A percentile compares a stretch with the other conserved stretches of the same genome.
These are phyloP conservation scores for Brachionus calyciflorus DNA, from an alignment of 1,140 invertebrate species.

Conservation along the genomic window DNA sequence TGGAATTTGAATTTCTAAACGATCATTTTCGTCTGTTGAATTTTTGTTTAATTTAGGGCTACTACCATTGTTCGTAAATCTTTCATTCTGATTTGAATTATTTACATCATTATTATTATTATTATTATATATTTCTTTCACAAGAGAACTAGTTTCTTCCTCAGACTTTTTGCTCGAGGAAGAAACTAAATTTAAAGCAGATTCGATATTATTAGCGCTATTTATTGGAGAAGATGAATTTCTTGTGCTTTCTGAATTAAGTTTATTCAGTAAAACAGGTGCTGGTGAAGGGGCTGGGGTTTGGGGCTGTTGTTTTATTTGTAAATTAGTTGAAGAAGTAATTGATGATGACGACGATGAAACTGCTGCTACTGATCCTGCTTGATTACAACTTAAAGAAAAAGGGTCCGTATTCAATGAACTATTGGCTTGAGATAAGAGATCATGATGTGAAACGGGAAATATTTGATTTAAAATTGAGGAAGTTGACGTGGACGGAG, in stretches of 20 bases:
- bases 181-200: too few relatives aligned
- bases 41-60: too few relatives aligned
- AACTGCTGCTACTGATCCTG: too few relatives aligned
- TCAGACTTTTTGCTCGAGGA: neutral
- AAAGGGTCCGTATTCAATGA: neutral
- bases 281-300: neutral
- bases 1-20: slow-evolving; percentile 18
- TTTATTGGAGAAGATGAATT: too few relatives aligned
- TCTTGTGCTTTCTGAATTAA: too few relatives aligned
- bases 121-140: slow-evolving; percentile 12
- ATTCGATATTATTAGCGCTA: too few relatives aligned
- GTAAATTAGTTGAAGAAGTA: neutral
- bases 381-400: too few relatives aligned
- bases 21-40: neutral
- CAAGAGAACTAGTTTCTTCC: neutral
- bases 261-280: too few relatives aligned
- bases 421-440: neutral
- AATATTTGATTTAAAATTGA: slow-evolving; percentile 28
- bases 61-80: too few relatives aligned
- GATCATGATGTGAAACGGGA: slow-evolving; percentile 8
- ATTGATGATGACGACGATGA: too few relatives aligned
- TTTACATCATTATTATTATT: neutral
- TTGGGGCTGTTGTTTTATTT: neutral
- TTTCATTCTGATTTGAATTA: neutral
- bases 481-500: slow-evolving; percentile 26